Base-by-base conservation (phyloP, 2,888 invertebrate genomes). In the Poecilobothrus nobilitatus region DNA sequence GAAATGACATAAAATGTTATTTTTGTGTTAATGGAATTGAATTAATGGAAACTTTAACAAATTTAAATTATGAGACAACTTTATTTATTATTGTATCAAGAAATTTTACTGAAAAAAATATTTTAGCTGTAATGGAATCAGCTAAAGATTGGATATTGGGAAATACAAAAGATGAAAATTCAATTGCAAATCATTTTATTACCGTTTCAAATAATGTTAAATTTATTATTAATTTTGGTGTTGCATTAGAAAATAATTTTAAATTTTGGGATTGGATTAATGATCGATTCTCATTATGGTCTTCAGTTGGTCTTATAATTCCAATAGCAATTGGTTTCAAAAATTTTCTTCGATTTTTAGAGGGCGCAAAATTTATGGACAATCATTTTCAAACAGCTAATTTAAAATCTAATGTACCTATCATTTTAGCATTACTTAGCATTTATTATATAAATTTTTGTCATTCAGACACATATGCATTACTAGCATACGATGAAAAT, bases 231-330 rank as follows among this genome's bases (percentile, higher is more conserved):
- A 95, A 92, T 44, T 99, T 99, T 83, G 99, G 99, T 20, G 99
- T 99, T 76, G 93, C 97, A 80, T 88, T 93, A 73, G 90, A 99
- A 99, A 80, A 98, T 99, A 96, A 10, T 37, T 99, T 99, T 84
- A 97, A 92, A 27, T 99, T 99, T 83, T 99, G 99, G 98, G 99
- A 99, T 84, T 99, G 98, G 97, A 99, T 99, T 64, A 99, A 99
- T 53, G 99, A 99, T 74, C 90, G 99, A 78, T 90, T 90, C 76
- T 99, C 98, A 0, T 84, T 99, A 12, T 99, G 99, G 99, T 99
- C 98, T 0, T 99, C 99, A 4, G 99, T 99, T 82, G 99, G 99
- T 61, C 84, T 99, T 22, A 96, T 97, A 5, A 97, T 99, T 80
- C 92, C 92, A 6, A 84, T 98, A 61, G 88, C 92, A 75, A 88